Evolutionary conservation across 2,113 vertebrate species (phyloP), one percentile per base, ranked within the genome.

Genomic region (Taurulus bubalis): DNA sequence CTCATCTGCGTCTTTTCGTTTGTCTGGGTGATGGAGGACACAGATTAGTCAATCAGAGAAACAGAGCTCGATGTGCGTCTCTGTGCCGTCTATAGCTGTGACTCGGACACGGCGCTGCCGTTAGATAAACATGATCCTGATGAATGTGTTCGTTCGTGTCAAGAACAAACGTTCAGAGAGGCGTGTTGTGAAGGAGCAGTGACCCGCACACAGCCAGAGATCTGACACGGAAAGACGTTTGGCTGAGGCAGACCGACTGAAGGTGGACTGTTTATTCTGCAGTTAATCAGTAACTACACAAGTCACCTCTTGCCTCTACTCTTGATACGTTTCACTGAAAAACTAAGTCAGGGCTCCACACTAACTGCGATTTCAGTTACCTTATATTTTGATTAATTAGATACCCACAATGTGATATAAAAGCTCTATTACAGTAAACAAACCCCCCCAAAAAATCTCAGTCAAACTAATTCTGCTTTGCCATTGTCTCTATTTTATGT

Each of bases 221-320:
- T 73, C 24, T 51, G 58, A 30, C 32, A 4, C 32, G 18, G 64
- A 40, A 78, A 65, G 83, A 59, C 71, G 83, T 82, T 62, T 26
- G 51, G 38, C 79, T 65, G 75, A 68, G 55, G 40, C 64, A 47
- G 58, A 34, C 49, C 3, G 32, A 53, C 65, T 36, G 72, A 32
- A 74, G 72, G 55, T 22, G 30, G 74, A 11, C 60, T 93, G 85
- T 93, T 93, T 87, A 59, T 82, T 82, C 63, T 66, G 0, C 38
- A 63, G 90, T 86, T 90, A 91, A 91, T 91, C 64, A 85, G 79
- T 91, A 89, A 90, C 56, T 28, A 55, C 64, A 60, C n/a, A 64
- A 11, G 24, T 47, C 71, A 9, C 79, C 40, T 66, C 79, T 53
- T 68, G 59, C 78, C 36, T 81, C 15, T 30, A 4, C 30, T 60